Evolutionary conservation across 2,113 vertebrate genomes (phyloP), one percentile per base, ranked within the genome.

Genomic region (Rhinichthys klamathensis): DNA sequence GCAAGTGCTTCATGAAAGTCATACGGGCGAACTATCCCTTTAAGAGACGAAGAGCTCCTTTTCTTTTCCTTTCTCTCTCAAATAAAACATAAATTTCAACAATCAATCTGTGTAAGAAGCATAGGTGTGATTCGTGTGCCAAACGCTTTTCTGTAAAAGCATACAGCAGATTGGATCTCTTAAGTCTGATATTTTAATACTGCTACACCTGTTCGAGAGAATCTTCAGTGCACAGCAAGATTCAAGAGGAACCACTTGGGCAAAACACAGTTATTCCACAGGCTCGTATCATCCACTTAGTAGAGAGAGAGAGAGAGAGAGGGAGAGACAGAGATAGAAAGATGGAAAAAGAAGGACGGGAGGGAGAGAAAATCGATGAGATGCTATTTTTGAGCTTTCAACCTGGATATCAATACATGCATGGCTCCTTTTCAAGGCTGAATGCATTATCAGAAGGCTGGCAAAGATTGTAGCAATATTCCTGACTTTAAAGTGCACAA

Each of bases 311-410:
- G 61, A 67, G 27, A 54, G 46, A 70, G 38, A 60, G 44, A n/a
- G 30, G 78, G 46, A 61, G 72, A 21, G 83, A 84, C 72, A 67
- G 27, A 56, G 23, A 41, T 0, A 58, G 75, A 38, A 44, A 65
- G 6, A 46, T 63, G 44, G 16, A 69, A 51, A 49, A 67, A 30
- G 49, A 30, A 30, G 61, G 46, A 82, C 11, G 61, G 18, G 44
- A 81, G 58, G 84, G 60, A 84, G 82, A 85, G 69, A 72, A 83
- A 90, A 90, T 90, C 89, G 75, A 90, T 90, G 82, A 79, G 74
- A 51, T 41, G 84, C 89, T 90, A 90, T 88, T 90, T 90, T 87
- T 86, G 82, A 90, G 89, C 82, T 74, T 86, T 83, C 84, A 89
- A 88, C 89, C 87, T 86, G 80, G 89, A 90, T 89, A 88, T 89